Conservation (phyloP, 2,113 vertebrate species). For the Pagrus major region DNA sequence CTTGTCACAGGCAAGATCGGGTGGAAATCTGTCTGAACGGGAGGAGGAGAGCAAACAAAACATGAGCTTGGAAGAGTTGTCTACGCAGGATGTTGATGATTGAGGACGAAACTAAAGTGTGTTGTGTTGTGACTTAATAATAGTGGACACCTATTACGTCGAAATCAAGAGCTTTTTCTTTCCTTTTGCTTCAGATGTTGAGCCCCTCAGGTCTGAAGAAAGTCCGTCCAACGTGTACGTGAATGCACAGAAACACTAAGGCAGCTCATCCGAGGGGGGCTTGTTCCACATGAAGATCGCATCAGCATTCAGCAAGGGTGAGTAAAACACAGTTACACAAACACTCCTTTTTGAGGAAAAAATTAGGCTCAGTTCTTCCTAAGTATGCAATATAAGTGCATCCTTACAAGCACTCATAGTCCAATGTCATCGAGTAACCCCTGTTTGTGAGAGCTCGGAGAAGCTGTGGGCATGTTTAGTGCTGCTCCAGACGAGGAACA, state of each 20-base stretch:
- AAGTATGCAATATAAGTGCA: not conserved
- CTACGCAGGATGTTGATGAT: too few species aligned
- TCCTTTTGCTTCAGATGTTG: conserved; percentile 26
- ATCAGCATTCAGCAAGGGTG: conserved; percentile 25
- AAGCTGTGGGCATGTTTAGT: not conserved
- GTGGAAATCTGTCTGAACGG: too few species aligned
- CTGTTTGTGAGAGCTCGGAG: conserved; percentile 1
- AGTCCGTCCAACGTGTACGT: not conserved
- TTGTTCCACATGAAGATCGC: not conserved
- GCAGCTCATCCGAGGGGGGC: not conserved
- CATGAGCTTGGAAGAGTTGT: too few species aligned
- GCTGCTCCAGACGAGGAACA: conserved; percentile 21
- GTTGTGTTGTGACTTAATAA: not conserved
- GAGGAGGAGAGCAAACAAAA: too few species aligned
- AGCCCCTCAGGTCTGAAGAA: not conserved
- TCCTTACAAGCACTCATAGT: too few species aligned
- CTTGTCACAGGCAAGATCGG: too few species aligned
- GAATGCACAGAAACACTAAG: not conserved
- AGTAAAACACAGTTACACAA: not conserved
- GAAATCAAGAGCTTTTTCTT: not conserved
- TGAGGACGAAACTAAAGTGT: not conserved
- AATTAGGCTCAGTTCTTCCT: not conserved
- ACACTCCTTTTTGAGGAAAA: not conserved
- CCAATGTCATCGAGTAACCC: not conserved
- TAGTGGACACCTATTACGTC: not conserved